A percentile compares a stretch with the other conserved stretches of the same genome.
Conservation (phyloP, 2,797 vertebrate genomes). For the Furcifer pardalis region DNA sequence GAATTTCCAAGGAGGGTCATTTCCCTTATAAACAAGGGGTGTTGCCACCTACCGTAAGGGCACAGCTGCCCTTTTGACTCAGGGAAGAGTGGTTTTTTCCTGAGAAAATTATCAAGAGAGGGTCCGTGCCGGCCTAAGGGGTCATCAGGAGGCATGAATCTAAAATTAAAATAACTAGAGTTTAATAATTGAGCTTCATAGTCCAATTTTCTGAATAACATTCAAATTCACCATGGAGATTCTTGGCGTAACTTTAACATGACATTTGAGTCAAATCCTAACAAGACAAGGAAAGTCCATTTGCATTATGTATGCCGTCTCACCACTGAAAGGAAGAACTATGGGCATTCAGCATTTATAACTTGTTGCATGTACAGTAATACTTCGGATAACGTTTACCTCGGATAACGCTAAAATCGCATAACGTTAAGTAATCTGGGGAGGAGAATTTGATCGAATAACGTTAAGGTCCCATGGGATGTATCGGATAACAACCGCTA, state of each 20-base stretch:
- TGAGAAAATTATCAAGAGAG: slow-evolving; percentile 84
- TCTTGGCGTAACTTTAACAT: not conserved
- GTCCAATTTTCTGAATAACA: not conserved
- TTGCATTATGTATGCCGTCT: not conserved
- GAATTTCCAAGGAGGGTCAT: not conserved
- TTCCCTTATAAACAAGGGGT: not conserved
- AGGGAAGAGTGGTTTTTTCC: slow-evolving; percentile 75
- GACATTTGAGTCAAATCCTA: not conserved
- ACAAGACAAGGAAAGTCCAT: not conserved
- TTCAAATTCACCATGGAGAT: not conserved
- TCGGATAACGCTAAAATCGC: no score
- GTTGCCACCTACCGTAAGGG: slow-evolving; percentile 82
- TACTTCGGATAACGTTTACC: no score
- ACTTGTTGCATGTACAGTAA: no score
- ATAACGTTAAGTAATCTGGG: no score
- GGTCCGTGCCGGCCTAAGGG: slow-evolving; percentile 88
- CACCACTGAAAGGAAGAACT: not conserved
- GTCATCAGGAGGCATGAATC: slow-evolving; percentile 94
- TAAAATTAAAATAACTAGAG: slow-evolving; percentile 60
- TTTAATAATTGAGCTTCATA: not conserved
- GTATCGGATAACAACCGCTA: no score
- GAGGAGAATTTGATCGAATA: no score
- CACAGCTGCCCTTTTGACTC: slow-evolving; percentile 84
- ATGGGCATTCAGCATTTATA: not conserved
- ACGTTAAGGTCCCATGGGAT: no score